Conservation (phyloP, 2,888 invertebrate genomes). For the Oasisia sp. region DNA sequence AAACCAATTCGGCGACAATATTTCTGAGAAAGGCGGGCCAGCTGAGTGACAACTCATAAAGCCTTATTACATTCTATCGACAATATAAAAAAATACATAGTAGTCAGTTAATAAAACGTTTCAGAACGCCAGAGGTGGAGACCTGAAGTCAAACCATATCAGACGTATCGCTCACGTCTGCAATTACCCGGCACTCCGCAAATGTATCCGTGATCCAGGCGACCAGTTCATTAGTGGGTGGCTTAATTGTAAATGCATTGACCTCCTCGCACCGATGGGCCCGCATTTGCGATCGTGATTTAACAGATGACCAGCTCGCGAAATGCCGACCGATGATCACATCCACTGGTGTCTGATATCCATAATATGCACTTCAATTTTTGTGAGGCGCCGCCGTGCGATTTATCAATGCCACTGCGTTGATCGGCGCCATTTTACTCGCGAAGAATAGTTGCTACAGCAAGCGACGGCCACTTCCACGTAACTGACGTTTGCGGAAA, state of each 20-base stretch:
- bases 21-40: too few species aligned
- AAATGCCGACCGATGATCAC: background rate
- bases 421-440: background rate
- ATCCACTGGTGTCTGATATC: background rate
- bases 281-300: background rate
- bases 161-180: too few species aligned
- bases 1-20: too few species aligned
- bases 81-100: too few species aligned
- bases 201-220: background rate
- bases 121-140: too few species aligned
- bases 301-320: background rate
- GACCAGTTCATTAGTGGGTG: background rate
- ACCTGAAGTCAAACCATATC: too few species aligned
- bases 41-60: too few species aligned
- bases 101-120: too few species aligned
- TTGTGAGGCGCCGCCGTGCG: background rate
- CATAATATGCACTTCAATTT: constrained; percentile 17
- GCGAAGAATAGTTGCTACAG: background rate
- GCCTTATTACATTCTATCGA: too few species aligned
- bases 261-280: background rate
- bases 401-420: constrained; percentile 13
- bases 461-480: background rate
- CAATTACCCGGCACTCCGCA: background rate
- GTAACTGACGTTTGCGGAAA: constrained; percentile 11
- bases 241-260: background rate